phyloP scores from a whole-genome alignment of 2,113 vertebrate species.

The Rhabdomys dilectus region DNA sequence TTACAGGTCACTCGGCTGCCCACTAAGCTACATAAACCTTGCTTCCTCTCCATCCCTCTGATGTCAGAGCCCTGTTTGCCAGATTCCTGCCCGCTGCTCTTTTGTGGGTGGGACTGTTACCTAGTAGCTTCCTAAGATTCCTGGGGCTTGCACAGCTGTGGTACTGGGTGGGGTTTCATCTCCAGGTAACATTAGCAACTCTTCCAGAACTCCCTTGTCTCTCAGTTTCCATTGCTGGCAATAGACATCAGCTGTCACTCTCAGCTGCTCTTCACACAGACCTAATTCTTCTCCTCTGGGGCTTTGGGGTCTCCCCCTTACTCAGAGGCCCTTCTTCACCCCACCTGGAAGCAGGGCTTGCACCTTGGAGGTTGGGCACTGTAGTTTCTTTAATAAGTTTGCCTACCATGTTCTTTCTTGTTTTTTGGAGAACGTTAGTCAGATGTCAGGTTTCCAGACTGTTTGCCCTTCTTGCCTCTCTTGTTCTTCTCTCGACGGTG shows the following conservation, averaged over 20 bases:
- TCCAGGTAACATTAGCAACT: neutral
- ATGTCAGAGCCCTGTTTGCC: neutral
- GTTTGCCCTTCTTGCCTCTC: neutral
- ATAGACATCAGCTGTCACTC: neutral
- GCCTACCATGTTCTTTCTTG: neutral
- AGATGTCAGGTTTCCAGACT: neutral
- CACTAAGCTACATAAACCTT: neutral
- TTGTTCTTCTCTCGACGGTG: neutral
- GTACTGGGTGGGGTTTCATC: neutral
- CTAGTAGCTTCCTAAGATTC: neutral
- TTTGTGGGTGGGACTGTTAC: too few species aligned
- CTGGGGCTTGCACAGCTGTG: neutral
- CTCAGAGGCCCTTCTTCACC: neutral
- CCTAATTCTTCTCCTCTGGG: neutral
- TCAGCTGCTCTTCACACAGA: neutral
- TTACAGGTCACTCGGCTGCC: neutral
- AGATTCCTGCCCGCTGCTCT: neutral
- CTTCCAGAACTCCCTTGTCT: neutral
- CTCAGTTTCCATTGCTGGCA: neutral
- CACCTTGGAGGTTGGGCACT: neutral
- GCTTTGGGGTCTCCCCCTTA: neutral
- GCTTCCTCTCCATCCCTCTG: neutral
- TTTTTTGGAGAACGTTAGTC: neutral
- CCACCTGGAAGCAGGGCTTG: neutral
- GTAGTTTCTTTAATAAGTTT: neutral